Evolutionary conservation across 2,797 vertebrate genomes (phyloP), one percentile per base, ranked within the genome.

Genomic region (Mus minutoides): DNA sequence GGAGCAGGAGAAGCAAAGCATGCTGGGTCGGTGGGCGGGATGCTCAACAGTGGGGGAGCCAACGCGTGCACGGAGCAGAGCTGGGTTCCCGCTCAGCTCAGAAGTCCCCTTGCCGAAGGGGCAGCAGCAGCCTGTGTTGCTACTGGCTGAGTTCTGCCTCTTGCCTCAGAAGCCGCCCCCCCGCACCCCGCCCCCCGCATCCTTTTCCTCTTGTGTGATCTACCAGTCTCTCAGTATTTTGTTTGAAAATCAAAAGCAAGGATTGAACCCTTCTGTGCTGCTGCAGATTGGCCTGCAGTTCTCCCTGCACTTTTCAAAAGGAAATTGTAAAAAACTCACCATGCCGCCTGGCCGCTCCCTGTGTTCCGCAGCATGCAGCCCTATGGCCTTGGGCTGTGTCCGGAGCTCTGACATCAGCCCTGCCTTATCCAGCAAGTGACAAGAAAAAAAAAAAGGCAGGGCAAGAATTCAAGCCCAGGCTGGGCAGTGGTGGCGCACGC

Each of bases 211-310:
- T 34, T 71, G 88, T 85, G 92, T 85, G 86, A 86, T 71, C 94
- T 82, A 13, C 64, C 93, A 86, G 92, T 24, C 90, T 92, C 83
- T 46, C 87, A 0, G 71, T 34, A 34, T 90, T 82, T 90, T 88
- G 40, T 52, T 5, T 34, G 84, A 80, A 94, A 97, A 92, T 77
- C 92, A 88, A 73, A 89, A 73, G 85, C 95, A 73, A 54, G 67
- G 31, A 88, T 90, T 94, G 89, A 83, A 83, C 77, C 85, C 60
- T 85, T 71, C 13, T 62, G 80, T 49, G 76, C 52, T n/a, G 73
- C 82, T 40, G n/a, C 92, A 91, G 94, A 92, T 87, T 62, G 24
- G 69, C 67, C 88, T 90, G 52, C 60, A 1, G 76, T 84, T 92
- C 95, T 92, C 17, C 73, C 92, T 82, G 67, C 73, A 86, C 90